Percentiles rank a stretch among this genome's conserved stretches.
phyloP scores from a whole-genome alignment of 2,888 invertebrate species.

The Acrobasis consociella region DNA sequence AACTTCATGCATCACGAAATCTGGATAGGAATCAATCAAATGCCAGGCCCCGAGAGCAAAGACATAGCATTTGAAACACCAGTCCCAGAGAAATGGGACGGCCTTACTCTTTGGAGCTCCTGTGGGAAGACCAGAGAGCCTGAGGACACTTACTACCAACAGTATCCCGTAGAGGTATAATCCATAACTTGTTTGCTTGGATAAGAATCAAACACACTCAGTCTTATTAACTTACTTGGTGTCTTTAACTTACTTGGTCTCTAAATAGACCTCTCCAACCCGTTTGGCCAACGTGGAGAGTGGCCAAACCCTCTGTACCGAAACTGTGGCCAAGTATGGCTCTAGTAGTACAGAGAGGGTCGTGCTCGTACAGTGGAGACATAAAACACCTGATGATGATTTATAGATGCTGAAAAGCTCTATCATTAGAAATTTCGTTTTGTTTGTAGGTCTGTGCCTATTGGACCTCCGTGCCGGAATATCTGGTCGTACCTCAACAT shows the following conservation, averaged over 20 bases:
- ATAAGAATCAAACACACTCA: too few relatives aligned
- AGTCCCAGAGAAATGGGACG: constrained; percentile 62
- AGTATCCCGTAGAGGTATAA: constrained; percentile 50
- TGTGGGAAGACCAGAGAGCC: constrained; percentile 69
- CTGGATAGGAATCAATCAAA: constrained; percentile 71
- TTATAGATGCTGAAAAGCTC: too few relatives aligned
- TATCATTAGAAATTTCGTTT: neutral
- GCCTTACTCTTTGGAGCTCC: constrained; percentile 61
- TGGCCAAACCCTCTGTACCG: too few relatives aligned
- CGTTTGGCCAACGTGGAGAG: too few relatives aligned
- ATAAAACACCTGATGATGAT: too few relatives aligned
- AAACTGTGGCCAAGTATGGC: too few relatives aligned
- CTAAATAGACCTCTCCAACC: too few relatives aligned
- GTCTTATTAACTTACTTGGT: too few relatives aligned
- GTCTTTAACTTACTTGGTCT: too few relatives aligned
- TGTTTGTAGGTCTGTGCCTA: constrained; percentile 57
- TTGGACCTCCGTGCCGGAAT: constrained; percentile 76
- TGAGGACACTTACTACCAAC: constrained; percentile 67
- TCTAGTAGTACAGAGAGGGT: too few relatives aligned
- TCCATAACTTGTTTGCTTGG: too few relatives aligned
- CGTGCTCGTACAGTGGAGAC: too few relatives aligned
- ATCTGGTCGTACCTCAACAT: constrained; percentile 72
- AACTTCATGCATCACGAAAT: constrained; percentile 71
- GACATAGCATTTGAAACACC: constrained; percentile 68
- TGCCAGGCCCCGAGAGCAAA: constrained; percentile 65